Conservation (phyloP, 2,113 vertebrate genomes). For the Erpornis zantholeuca region DNA sequence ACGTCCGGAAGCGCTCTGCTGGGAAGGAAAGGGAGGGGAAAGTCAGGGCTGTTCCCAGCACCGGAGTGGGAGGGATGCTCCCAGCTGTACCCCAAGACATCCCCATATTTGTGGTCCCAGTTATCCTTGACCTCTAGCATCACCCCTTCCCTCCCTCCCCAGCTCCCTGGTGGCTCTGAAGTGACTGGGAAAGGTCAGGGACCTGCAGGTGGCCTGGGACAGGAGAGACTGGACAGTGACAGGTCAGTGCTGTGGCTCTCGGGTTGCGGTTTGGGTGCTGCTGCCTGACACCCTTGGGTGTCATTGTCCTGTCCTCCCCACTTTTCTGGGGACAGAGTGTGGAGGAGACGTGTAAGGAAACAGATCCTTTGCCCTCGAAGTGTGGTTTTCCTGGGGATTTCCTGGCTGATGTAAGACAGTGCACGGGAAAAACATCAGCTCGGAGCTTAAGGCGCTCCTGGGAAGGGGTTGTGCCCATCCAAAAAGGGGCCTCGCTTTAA, state of each 20-base stretch:
- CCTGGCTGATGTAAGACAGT: background rate
- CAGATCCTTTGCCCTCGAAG: background rate
- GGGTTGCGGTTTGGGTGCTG: background rate
- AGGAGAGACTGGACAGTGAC: background rate
- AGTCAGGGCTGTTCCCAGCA: background rate
- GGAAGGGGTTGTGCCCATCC: background rate
- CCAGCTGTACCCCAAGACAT: fast-evolving
- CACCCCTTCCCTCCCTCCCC: fast-evolving
- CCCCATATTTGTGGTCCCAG: fast-evolving
- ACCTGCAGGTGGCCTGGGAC: background rate
- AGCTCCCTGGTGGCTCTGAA: background rate
- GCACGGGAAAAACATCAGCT: background rate
- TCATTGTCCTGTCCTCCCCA: background rate
- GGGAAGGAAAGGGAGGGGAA: constrained; percentile 51
- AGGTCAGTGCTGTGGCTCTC: background rate
- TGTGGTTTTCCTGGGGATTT: constrained; percentile 30
- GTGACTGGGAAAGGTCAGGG: background rate
- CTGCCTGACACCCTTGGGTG: background rate
- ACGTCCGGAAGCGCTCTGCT: background rate
- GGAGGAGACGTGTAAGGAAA: background rate
- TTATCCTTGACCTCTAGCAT: background rate
- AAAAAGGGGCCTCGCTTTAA: background rate
- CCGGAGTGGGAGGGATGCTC: background rate
- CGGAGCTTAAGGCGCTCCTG: fast-evolving
- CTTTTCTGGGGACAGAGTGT: fast-evolving